Percentiles rank a stretch among this genome's conserved stretches.
These are phyloP conservation scores for Protodeltote pygarga DNA, from an alignment of 2,888 invertebrate species.

Conservation along the genomic window DNA sequence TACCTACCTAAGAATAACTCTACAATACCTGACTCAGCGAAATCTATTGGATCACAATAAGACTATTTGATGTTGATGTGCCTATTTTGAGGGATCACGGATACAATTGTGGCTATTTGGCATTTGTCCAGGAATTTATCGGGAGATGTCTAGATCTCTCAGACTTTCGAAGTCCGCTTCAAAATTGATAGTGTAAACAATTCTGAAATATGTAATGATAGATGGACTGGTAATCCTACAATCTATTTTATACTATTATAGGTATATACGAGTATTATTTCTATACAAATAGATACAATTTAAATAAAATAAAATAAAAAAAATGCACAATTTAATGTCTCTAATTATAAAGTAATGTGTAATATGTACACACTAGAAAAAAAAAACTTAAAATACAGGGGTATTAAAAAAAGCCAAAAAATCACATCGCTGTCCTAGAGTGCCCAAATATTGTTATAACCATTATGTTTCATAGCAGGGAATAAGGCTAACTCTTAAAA, in stretches of 20 bases:
- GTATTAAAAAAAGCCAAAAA: no score
- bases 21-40: constrained; percentile 40
- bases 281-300: not conserved
- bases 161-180: constrained; percentile 47
- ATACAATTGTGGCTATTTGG: constrained; percentile 57
- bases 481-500: no score
- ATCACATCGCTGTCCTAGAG: no score
- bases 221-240: not conserved
- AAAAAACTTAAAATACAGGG: no score
- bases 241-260: no score
- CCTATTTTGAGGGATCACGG: constrained; percentile 65
- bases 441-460: no score
- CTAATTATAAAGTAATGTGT: no score
- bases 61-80: constrained; percentile 53
- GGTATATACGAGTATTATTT: not conserved
- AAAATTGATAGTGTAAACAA: constrained; percentile 47
- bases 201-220: constrained; percentile 28
- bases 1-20: constrained; percentile 18
- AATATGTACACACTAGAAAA: no score
- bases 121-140: constrained; percentile 61
- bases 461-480: no score
- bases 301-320: no score
- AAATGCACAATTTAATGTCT: no score
- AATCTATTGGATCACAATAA: constrained; percentile 58
- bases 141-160: constrained; percentile 53